Percentiles rank a stretch among this genome's conserved stretches.
phyloP scores from a whole-genome alignment of 2,113 vertebrate genomes.

The Aphyosemion australe region DNA sequence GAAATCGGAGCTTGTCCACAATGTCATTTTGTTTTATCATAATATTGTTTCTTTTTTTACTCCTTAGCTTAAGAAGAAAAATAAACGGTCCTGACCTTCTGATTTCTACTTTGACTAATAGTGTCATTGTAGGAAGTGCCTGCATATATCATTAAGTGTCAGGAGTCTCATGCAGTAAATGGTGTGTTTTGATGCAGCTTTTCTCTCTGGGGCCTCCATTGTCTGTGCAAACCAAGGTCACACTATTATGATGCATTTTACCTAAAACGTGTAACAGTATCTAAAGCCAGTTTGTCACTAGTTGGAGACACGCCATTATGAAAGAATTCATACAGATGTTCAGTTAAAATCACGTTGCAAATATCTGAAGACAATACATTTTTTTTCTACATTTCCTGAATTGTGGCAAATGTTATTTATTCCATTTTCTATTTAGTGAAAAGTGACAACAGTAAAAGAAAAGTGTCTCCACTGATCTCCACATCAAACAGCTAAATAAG shows the following conservation, averaged over 20 bases:
- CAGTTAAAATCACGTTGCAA: too few species aligned
- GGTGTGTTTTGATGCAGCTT: conserved; percentile 43
- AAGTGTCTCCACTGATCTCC: conserved; percentile 35
- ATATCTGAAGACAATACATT: too few species aligned
- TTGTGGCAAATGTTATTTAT: conserved; percentile 10
- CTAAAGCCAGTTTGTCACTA: neutral
- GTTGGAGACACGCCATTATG: neutral
- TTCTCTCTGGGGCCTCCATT: conserved; percentile 25
- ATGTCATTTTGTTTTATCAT: conserved; percentile 28
- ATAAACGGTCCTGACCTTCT: conserved; percentile 29
- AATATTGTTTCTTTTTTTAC: conserved; percentile 31
- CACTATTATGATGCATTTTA: conserved; percentile 21
- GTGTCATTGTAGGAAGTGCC: conserved; percentile 54
- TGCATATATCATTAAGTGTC: conserved; percentile 64
- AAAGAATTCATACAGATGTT: too few species aligned
- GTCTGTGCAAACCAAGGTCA: conserved; percentile 67
- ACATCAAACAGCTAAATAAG: conserved; percentile 25
- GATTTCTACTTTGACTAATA: conserved; percentile 64
- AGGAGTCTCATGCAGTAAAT: conserved; percentile 57
- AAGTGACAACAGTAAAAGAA: conserved; percentile 29
- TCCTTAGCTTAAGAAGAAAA: conserved; percentile 6
- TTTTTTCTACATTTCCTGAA: too few species aligned
- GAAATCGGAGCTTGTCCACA: conserved; percentile 16
- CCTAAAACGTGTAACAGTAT: conserved; percentile 18
- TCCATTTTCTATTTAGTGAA: conserved; percentile 18